Conservation (phyloP, 2,888 invertebrate species). For the Drosophila ochracea region DNA sequence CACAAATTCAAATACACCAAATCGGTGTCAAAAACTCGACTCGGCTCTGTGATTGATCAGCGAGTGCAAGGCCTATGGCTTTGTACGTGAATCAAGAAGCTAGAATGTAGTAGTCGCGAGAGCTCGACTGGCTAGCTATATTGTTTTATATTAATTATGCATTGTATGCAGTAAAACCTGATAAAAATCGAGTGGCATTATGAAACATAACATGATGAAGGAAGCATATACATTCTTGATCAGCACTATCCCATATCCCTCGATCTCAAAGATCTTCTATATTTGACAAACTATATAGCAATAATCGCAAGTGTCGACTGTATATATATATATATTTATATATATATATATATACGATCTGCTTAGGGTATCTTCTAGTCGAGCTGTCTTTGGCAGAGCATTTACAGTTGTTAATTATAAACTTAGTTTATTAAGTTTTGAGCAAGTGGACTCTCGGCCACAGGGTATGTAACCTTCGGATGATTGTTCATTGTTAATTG, state of each 20-base stretch:
- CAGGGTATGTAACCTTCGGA: background rate
- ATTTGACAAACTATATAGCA: background rate
- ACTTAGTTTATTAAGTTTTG: background rate
- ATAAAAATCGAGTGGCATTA: background rate
- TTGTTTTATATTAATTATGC: background rate
- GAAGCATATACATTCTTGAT: background rate
- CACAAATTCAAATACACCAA: constrained; percentile 37
- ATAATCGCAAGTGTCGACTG: background rate
- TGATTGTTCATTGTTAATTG: background rate
- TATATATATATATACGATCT: background rate
- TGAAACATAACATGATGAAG: background rate
- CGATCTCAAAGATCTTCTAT: background rate
- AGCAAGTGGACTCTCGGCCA: background rate
- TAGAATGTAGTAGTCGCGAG: constrained; percentile 8
- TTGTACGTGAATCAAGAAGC: background rate
- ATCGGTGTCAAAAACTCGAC: constrained; percentile 31
- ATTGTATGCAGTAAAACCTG: background rate
- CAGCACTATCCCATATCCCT: background rate
- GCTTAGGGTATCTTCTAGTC: background rate
- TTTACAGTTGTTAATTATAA: background rate
- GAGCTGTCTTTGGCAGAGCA: background rate
- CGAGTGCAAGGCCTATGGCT: constrained; percentile 1
- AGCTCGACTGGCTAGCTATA: background rate
- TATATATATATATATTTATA: background rate
- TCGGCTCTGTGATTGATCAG: constrained; percentile 12